Evolutionary conservation across 2,797 vertebrate genomes (phyloP).

Genomic region (Sebastes trivittatus): DNA sequence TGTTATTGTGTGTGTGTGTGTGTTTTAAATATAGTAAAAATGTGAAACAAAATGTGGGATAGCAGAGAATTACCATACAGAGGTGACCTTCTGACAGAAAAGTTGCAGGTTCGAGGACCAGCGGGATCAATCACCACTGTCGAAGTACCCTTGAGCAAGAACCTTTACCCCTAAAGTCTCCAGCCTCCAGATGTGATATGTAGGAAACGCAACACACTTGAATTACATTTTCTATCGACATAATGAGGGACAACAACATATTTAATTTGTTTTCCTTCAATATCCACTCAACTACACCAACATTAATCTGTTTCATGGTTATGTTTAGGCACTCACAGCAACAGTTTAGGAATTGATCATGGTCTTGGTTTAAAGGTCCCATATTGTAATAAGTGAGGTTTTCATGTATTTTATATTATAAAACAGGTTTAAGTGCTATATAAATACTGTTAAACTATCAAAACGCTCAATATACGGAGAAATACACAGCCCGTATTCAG

Average conservation of each 20-base stretch:
- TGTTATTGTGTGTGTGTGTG: neutral
- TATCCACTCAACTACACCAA: too few species aligned
- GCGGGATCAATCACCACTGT: neutral
- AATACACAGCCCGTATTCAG: too few species aligned
- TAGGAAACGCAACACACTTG: neutral
- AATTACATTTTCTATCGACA: neutral
- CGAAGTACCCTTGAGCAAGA: neutral
- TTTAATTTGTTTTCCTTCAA: too few species aligned
- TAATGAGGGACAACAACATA: neutral
- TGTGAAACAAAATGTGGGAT: neutral
- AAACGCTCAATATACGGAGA: too few species aligned
- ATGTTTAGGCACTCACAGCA: too few species aligned
- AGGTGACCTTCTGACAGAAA: neutral
- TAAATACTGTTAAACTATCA: too few species aligned
- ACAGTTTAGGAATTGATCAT: too few species aligned
- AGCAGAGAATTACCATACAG: neutral
- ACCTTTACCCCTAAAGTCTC: neutral
- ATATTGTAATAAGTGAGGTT: too few species aligned
- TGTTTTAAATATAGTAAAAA: neutral
- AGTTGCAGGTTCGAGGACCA: neutral
- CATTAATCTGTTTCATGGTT: too few species aligned
- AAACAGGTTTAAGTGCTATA: too few species aligned
- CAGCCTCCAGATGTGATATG: neutral
- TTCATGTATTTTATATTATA: too few species aligned
- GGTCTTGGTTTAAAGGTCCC: too few species aligned